Percentiles rank a stretch among this genome's conserved stretches.
Conservation (phyloP, 2,113 vertebrate species). For the Daphoenositta chrysoptera region DNA sequence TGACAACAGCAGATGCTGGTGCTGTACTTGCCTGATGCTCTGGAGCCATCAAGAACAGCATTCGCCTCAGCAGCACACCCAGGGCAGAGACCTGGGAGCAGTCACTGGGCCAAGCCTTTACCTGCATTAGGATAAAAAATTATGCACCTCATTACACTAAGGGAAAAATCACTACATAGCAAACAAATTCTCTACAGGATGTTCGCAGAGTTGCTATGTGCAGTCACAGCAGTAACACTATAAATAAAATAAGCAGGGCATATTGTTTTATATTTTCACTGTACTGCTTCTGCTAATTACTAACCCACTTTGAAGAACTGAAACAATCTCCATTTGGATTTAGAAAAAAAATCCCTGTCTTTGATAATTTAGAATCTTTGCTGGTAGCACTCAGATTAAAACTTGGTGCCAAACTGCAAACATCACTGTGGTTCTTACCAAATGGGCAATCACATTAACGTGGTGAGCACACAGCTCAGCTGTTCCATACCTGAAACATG, state of each 20-base stretch:
- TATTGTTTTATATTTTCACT: neutral
- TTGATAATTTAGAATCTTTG: neutral
- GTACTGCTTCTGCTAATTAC: neutral
- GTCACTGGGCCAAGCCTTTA: constrained; percentile 74
- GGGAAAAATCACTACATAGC: neutral
- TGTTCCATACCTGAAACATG: constrained; percentile 81
- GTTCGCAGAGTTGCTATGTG: neutral
- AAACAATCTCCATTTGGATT: neutral
- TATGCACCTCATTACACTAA: neutral
- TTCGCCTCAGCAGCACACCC: constrained; percentile 80
- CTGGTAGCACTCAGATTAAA: neutral
- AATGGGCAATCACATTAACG: constrained; percentile 76
- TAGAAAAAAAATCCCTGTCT: neutral
- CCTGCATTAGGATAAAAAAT: constrained; percentile 40
- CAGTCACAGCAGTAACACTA: neutral
- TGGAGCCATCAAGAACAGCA: constrained; percentile 89
- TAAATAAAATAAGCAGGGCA: neutral
- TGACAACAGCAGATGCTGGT: neutral
- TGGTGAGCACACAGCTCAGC: constrained; percentile 93
- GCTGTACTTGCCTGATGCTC: constrained; percentile 83
- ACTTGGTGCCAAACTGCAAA: neutral
- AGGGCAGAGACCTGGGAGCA: constrained; percentile 77
- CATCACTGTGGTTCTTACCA: constrained; percentile 76
- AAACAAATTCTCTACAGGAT: neutral
- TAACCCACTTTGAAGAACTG: neutral